phyloP scores from a whole-genome alignment of 2,888 invertebrate species.

The Teinopalpus imperialis region DNA sequence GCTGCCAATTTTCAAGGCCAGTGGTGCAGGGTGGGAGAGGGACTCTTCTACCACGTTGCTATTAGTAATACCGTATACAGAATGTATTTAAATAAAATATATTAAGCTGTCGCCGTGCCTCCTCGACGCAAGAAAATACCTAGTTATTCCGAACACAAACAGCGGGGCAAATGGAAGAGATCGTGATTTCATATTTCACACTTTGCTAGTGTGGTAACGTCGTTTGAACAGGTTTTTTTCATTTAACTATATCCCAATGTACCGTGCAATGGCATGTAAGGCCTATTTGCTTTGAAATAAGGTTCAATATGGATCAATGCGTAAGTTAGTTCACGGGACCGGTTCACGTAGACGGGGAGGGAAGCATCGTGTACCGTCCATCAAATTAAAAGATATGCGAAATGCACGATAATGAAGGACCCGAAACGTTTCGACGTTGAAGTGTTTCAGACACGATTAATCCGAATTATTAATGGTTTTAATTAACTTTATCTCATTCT shows the following conservation, averaged over 20 bases:
- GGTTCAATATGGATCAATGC: slow-evolving; percentile 35
- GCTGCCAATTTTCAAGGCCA: slow-evolving; percentile 41
- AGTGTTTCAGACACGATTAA: slow-evolving; percentile 62
- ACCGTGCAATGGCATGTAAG: slow-evolving; percentile 31
- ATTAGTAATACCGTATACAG: slow-evolving; percentile 50
- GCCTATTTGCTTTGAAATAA: slow-evolving; percentile 34
- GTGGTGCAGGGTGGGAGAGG: no score
- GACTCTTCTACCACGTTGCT: slow-evolving; percentile 31
- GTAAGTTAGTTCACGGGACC: slow-evolving; percentile 22
- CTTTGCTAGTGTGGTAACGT: slow-evolving; percentile 70
- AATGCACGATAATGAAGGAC: slow-evolving; percentile 54
- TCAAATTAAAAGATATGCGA: slow-evolving; percentile 75
- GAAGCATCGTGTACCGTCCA: slow-evolving; percentile 45
- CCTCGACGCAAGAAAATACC: slow-evolving; percentile 67
- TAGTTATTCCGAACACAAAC: slow-evolving; percentile 74
- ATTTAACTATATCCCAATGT: slow-evolving; percentile 46
- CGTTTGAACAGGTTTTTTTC: slow-evolving; percentile 68
- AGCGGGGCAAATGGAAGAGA: slow-evolving; percentile 64
- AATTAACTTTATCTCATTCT: slow-evolving; percentile 72
- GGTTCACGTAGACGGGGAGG: slow-evolving; percentile 39
- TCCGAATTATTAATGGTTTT: slow-evolving; percentile 69
- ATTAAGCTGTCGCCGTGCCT: slow-evolving; percentile 53
- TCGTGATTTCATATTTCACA: slow-evolving; percentile 83
- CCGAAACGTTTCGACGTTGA: slow-evolving; percentile 56
- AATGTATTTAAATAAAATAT: slow-evolving; percentile 52